These are phyloP conservation scores for Falcaria lacertinaria DNA, from an alignment of 2,888 invertebrate species.

Conservation along the genomic window DNA sequence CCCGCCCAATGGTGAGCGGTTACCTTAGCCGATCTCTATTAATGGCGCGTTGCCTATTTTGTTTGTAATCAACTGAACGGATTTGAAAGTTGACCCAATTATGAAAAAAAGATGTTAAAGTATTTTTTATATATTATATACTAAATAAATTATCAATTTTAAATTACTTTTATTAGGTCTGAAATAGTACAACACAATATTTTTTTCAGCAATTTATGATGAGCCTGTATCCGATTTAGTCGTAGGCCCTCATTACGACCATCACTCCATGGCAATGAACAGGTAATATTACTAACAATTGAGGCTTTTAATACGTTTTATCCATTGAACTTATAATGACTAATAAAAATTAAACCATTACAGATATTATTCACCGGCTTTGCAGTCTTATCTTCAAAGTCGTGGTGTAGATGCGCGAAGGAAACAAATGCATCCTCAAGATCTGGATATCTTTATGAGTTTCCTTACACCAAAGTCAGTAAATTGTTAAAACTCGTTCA, in stretches of 20 bases:
- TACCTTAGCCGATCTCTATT: too few species aligned
- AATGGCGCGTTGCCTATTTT: too few species aligned
- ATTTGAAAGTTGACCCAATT: too few species aligned
- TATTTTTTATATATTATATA: too few species aligned
- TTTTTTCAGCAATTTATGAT: constrained; percentile 36
- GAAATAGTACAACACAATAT: constrained; percentile 1
- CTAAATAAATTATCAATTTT: too few species aligned
- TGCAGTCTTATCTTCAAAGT: constrained; percentile 29
- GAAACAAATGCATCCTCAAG: constrained; percentile 56
- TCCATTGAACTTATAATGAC: constrained; percentile 1
- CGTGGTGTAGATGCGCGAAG: constrained; percentile 32
- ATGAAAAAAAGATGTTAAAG: too few species aligned
- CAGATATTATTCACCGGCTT: constrained; percentile 29
- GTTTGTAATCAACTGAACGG: too few species aligned
- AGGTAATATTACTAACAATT: constrained; percentile 29
- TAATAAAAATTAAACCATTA: constrained; percentile 13
- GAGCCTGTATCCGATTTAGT: constrained; percentile 21
- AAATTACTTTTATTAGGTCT: too few species aligned
- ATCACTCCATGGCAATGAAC: constrained; percentile 15
- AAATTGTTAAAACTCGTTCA: neutral
- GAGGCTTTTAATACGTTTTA: too few species aligned
- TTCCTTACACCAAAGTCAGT: constrained; percentile 48
- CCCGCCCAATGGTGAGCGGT: too few species aligned
- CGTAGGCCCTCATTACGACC: constrained; percentile 19
- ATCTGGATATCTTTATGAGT: constrained; percentile 51